Base-by-base conservation (phyloP, 1,140 invertebrate species). In the Ephestia elutella region DNA sequence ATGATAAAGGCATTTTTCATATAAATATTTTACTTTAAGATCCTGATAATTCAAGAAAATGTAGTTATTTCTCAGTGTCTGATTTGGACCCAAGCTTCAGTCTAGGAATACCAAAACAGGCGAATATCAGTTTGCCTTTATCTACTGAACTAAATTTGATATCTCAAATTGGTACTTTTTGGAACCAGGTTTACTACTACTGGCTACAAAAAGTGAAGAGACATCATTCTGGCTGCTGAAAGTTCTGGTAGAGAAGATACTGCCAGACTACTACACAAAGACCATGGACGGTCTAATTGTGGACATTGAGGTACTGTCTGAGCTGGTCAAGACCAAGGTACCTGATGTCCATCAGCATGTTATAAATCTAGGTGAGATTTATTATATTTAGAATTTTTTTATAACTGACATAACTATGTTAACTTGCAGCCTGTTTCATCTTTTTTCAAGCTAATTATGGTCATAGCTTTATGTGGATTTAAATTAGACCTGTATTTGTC, bases 201-300 rank as follows among this genome's bases (percentile, higher is more conserved):
- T 98, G 50, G 92, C 96, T 21, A 95, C 96, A 20, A 95, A 96
- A 84, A 93, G 92, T 89, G 96, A 98, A 89, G 96, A 98, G 81
- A 93, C 92, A 65, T 93, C 95, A 32, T 98, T 98, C 90, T 98
- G 97, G 97, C 88, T 98, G 55, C 82, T 98, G 10, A 96, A 96
- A 89, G 92, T 93, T 5, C 89, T 98, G 57, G 94, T 97, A n/a
- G 95, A 96, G 76, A 92, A 93, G 65, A 95, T 96, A 75, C 89
- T 97, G 59, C 96, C 96, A 18, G 93, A 95, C 81, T 98, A 97
- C 90, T 97, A 97, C 82, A 93, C 95, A 49, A 92, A 92, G 66
- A 95, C 93, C 38, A 97, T 98, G 96, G 92, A 94, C 62, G 96
- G 96, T 44, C 88, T 98, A 20, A 91, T 96, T 48, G 94, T 93